Evolutionary conservation across 2,888 invertebrate species (phyloP).

Genomic region (Prosapia bicincta): DNA sequence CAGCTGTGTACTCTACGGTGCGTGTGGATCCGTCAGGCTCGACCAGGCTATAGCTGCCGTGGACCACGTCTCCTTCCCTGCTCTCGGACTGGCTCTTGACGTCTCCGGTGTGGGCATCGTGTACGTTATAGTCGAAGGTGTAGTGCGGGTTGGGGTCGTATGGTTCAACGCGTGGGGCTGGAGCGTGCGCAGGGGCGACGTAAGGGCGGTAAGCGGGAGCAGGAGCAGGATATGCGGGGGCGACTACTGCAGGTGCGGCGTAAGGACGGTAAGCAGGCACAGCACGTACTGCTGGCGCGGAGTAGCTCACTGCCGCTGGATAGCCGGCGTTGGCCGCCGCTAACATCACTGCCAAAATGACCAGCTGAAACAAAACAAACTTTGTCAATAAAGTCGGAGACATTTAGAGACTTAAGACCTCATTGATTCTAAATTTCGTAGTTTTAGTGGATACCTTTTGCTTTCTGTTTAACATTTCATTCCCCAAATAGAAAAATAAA

Average conservation of each 20-base stretch:
- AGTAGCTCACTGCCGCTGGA: conserved; percentile 39
- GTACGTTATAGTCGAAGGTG: too few relatives aligned
- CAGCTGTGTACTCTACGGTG: conserved; percentile 38
- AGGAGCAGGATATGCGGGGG: conserved; percentile 21
- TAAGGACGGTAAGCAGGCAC: background rate
- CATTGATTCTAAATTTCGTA: too few relatives aligned
- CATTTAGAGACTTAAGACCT: too few relatives aligned
- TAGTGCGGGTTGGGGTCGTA: too few relatives aligned
- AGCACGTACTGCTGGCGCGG: conserved; percentile 40
- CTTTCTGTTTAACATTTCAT: too few relatives aligned
- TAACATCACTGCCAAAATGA: conserved; percentile 37
- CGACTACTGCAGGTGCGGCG: background rate
- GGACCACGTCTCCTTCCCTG: too few relatives aligned
- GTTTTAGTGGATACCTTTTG: too few relatives aligned
- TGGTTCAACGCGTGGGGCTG: background rate
- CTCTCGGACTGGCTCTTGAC: too few relatives aligned
- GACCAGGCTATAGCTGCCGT: conserved; percentile 18
- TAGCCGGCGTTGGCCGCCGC: conserved; percentile 42
- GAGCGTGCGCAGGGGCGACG: conserved; percentile 37
- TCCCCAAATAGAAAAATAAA: too few relatives aligned
- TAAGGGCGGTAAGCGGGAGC: conserved; percentile 30
- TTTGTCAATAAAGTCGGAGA: too few relatives aligned
- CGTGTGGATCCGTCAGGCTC: conserved; percentile 27
- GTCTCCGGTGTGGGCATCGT: too few relatives aligned
- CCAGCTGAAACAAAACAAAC: conserved; percentile 30